These are phyloP conservation scores for Potamarius usumacintae DNA, from an alignment of 2,113 vertebrate species.

Conservation along the genomic window DNA sequence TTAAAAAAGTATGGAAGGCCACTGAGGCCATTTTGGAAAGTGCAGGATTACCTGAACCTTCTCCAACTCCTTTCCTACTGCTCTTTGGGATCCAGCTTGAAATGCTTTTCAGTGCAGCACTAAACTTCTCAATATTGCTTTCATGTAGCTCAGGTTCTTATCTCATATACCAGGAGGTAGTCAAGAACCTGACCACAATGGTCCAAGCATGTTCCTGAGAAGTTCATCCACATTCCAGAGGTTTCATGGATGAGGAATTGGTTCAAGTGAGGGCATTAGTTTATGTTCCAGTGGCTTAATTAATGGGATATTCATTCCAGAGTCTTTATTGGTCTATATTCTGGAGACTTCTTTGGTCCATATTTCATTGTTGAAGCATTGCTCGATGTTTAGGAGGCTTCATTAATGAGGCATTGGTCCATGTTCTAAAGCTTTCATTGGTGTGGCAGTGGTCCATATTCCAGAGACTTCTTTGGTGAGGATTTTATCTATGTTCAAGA, in stretches of 20 bases:
- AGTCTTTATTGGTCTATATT: neutral
- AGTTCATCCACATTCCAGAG: neutral
- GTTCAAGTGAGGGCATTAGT: neutral
- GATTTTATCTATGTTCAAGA: neutral
- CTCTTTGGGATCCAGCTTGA: neutral
- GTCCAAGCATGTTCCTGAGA: too few species aligned
- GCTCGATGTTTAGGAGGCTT: neutral
- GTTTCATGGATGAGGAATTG: neutral
- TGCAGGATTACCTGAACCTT: neutral
- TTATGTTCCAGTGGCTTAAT: neutral
- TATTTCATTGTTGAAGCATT: neutral
- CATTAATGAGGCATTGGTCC: neutral
- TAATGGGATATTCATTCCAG: neutral
- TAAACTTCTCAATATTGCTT: neutral
- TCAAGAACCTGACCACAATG: neutral
- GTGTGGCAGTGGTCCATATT: neutral
- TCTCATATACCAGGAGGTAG: neutral
- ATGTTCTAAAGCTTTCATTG: neutral
- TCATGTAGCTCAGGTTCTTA: neutral
- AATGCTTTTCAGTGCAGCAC: neutral
- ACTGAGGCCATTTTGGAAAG: too few species aligned
- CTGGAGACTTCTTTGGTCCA: too few species aligned
- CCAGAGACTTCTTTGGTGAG: neutral
- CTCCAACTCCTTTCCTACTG: neutral
- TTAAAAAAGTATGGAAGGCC: neutral